These are phyloP conservation scores for Pyralis farinalis DNA, from an alignment of 2,888 invertebrate species.

Conservation along the genomic window DNA sequence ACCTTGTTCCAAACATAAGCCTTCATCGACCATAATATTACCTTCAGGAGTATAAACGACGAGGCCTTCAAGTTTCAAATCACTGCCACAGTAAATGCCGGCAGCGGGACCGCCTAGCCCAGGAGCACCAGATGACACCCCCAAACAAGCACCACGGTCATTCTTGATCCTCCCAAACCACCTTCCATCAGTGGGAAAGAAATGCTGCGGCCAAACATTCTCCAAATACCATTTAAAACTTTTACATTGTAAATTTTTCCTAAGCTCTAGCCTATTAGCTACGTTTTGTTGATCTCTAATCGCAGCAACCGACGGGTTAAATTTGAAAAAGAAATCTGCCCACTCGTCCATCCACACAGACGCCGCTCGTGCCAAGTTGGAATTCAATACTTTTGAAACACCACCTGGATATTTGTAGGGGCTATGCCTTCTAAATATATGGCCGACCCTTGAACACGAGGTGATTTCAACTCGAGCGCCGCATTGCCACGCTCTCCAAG, in stretches of 20 bases:
- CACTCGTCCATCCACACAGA: conserved; percentile 99
- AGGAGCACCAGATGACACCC: conserved; percentile 71
- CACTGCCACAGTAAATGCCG: conserved; percentile 83
- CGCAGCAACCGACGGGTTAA: conserved; percentile 85
- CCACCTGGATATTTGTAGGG: conserved; percentile 98
- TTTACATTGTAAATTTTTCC: conserved; percentile 89
- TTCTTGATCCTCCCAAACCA: conserved; percentile 93
- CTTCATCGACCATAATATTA: conserved; percentile 92
- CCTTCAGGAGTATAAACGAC: conserved; percentile 86
- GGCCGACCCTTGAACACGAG: conserved; percentile 96
- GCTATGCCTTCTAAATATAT: conserved; percentile 94
- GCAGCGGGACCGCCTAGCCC: conserved; percentile 87
- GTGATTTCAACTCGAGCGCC: conserved; percentile 95
- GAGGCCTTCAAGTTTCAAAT: conserved; percentile 84
- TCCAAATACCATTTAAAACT: conserved; percentile 96
- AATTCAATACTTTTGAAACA: conserved; percentile 91
- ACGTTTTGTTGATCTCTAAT: conserved; percentile 82
- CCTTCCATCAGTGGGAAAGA: conserved; percentile 92
- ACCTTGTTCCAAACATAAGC: conserved; percentile 88
- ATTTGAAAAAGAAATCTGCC: conserved; percentile 94
- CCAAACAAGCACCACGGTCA: conserved; percentile 59
- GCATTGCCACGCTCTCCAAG: conserved; percentile 98
- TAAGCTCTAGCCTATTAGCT: conserved; percentile 83
- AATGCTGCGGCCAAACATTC: conserved; percentile 97
- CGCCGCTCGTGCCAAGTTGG: conserved; percentile 95